Base-by-base conservation (phyloP, 1,140 invertebrate genomes). In the Saccostrea echinata region DNA sequence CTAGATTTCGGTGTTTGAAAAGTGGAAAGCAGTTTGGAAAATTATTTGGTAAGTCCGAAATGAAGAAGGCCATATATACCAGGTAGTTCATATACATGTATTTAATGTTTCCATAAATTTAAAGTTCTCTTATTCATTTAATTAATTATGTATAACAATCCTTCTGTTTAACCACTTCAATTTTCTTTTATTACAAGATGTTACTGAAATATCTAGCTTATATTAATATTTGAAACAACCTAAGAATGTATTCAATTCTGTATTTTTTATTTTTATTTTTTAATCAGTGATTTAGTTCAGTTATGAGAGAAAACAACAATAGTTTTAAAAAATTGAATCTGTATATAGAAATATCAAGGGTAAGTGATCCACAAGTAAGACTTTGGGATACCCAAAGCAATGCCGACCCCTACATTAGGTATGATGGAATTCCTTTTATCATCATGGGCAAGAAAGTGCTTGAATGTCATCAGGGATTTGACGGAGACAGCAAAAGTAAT, bases 381-480 rank as follows among this genome's bases (percentile, higher is more conserved):
- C 8, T 68, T 24, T 68, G n/a, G 21, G 64, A 68, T 68, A 68
- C n/a, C n/a, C 61, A 68, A 68, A 24, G 61, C 61, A 68, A 68
- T 27, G 21, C 21, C 9, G 61, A 68, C 24, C 61, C 61, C 24
- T n/a, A n/a, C 21, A 68, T 68, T 68, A n/a, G 21, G 11, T 68
- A 68, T n/a, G 61, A 68, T 68, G 61, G 61, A 68, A 27, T 27
- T 68, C 61, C 61, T 24, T 68, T 68, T 68, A 24, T 68, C 21
- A 68, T 68, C 24, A n/a, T 24, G 21, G 61, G 61, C 21, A 68
- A 68, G 24, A 68, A 68, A 68, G 24, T 68, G 21, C 61, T 68
- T 27, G 61, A 68, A 24, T 68, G 61, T 27, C 61, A 68, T 68
- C 61, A 68, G 11, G 61, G 61, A 9, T 27, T 27, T 24, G 24